Conservation (phyloP, 2,888 invertebrate species). For the Stratiomys singularior region DNA sequence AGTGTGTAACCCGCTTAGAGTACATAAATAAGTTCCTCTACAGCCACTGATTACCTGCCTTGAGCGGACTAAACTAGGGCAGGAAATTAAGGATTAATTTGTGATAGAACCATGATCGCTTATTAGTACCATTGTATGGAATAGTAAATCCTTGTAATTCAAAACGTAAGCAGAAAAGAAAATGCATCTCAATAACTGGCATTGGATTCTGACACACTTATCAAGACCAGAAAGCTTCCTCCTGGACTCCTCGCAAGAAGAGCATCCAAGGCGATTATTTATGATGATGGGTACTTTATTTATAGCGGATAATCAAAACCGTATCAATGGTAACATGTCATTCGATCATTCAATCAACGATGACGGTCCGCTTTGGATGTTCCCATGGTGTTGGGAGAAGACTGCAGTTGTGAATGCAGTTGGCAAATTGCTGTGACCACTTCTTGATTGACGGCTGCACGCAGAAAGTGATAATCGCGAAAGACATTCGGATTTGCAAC, state of each 20-base stretch:
- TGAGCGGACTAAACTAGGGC: too few species aligned
- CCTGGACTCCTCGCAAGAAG: not conserved
- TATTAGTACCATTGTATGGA: too few species aligned
- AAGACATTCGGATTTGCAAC: not conserved
- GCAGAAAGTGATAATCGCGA: conserved; percentile 11
- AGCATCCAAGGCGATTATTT: conserved; percentile 20
- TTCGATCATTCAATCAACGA: not conserved
- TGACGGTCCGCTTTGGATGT: not conserved
- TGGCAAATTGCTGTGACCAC: conserved; percentile 26
- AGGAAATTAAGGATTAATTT: too few species aligned
- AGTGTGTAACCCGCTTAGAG: too few species aligned
- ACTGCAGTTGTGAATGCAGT: not conserved
- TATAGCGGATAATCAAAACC: not conserved
- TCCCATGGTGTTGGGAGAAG: too few species aligned
- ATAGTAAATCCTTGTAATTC: too few species aligned
- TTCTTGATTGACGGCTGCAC: conserved; percentile 28
- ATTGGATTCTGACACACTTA: too few species aligned
- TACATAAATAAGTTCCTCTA: too few species aligned
- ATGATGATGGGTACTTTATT: conserved; percentile 20
- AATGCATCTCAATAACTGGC: too few species aligned
- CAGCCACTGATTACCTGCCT: too few species aligned
- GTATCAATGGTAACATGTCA: not conserved
- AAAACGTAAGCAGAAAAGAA: too few species aligned
- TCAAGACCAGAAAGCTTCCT: not conserved
- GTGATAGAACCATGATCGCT: too few species aligned